Evolutionary conservation across 2,113 vertebrate species (phyloP).

Genomic region (Forbesichthys agassizii): DNA sequence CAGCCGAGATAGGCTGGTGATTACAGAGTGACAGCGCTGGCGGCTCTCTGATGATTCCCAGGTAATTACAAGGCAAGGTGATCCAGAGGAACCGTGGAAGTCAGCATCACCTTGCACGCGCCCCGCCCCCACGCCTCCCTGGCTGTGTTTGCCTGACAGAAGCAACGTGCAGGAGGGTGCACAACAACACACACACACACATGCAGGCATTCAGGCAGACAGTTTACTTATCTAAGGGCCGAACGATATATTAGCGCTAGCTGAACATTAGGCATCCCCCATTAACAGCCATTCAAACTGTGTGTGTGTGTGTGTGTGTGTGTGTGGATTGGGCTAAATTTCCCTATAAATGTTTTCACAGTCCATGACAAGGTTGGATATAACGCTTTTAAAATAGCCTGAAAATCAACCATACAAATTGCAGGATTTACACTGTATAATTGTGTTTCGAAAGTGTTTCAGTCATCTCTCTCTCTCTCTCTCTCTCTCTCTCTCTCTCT

Average conservation of each 20-base stretch:
- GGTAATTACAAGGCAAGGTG: conserved; percentile 86
- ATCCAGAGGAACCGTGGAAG: conserved; percentile 78
- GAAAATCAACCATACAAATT: conserved; percentile 46
- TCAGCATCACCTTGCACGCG: conserved; percentile 73
- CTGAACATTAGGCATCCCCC: conserved; percentile 42
- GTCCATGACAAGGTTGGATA: conserved; percentile 26
- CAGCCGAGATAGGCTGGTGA: conserved; percentile 75
- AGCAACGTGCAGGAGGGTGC: conserved; percentile 29
- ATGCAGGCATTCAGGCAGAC: neutral
- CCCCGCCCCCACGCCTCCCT: conserved; percentile 43
- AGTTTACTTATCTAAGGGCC: conserved; percentile 15
- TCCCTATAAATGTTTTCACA: conserved; percentile 44
- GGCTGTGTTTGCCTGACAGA: conserved; percentile 19
- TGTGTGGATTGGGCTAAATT: conserved; percentile 20
- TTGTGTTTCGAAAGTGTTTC: conserved; percentile 44
- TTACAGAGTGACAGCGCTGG: conserved; percentile 80
- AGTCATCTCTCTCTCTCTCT: conserved; percentile 3
- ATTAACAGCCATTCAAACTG: conserved; percentile 57
- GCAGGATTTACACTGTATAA: conserved; percentile 37
- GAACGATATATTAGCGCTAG: conserved; percentile 52
- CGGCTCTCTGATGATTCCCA: conserved; percentile 81
- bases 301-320: neutral
- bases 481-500: conserved; percentile 1
- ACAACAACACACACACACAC: neutral
- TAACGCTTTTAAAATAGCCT: conserved; percentile 38